These are phyloP conservation scores for Cervus canadensis DNA, from an alignment of 2,113 vertebrate genomes.

Conservation along the genomic window DNA sequence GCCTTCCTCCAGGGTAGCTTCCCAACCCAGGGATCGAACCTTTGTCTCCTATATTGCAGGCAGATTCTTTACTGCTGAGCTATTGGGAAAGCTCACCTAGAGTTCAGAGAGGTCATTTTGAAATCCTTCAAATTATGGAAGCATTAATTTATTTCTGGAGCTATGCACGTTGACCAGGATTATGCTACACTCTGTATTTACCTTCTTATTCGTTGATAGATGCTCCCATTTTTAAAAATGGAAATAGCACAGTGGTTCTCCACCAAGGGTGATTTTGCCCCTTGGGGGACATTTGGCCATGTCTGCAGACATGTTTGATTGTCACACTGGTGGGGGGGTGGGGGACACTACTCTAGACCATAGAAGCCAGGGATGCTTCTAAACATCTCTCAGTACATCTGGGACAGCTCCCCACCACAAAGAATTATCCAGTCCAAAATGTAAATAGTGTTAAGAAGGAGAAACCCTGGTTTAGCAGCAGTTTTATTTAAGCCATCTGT, in stretches of 20 bases:
- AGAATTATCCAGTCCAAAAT: not conserved
- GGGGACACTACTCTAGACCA: not conserved
- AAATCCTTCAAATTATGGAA: not conserved
- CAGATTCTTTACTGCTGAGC: not conserved
- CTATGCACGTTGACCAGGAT: not conserved
- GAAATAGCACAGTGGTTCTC: not conserved
- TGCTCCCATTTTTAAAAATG: not conserved
- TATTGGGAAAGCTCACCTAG: not conserved
- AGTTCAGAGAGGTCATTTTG: not conserved
- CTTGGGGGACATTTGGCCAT: not conserved
- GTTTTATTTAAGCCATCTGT: conserved; percentile 51
- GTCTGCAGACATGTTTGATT: not conserved
- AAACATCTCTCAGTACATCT: not conserved
- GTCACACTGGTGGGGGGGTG: not conserved
- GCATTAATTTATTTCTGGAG: not conserved
- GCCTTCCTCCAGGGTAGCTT: not conserved
- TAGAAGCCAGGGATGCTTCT: not conserved
- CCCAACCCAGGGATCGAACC: not conserved
- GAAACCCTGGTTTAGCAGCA: conserved; percentile 3
- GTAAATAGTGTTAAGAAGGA: not conserved
- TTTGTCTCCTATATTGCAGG: not conserved
- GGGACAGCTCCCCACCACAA: not conserved
- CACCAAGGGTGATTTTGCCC: not conserved
- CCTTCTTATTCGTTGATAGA: not conserved
- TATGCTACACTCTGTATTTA: not conserved